Evolutionary conservation across 2,113 vertebrate species (phyloP).

Genomic region (Lophura nycthemera): DNA sequence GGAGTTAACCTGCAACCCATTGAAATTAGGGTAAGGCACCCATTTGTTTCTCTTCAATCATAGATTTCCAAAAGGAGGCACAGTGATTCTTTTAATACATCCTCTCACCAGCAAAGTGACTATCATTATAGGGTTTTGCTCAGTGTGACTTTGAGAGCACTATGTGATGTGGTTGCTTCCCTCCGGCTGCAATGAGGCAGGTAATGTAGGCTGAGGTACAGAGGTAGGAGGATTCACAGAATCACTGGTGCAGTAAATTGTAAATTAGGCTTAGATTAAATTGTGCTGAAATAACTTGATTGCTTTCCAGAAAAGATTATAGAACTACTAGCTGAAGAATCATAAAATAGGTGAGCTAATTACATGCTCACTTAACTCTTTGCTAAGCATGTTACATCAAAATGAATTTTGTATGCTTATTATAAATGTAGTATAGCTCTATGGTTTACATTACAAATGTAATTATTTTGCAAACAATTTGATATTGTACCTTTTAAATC

Average conservation of each 20-base stretch:
- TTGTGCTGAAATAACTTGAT: not conserved
- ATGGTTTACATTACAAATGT: not conserved
- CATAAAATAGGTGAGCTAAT: conserved; percentile 11
- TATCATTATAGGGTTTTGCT: not conserved
- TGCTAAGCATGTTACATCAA: not conserved
- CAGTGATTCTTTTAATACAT: not conserved
- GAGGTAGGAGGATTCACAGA: not conserved
- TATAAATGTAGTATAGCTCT: not conserved
- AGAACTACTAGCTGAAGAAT: not conserved
- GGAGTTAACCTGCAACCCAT: not conserved
- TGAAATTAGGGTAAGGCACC: not conserved
- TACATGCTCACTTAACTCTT: conserved; percentile 1
- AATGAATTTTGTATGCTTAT: not conserved
- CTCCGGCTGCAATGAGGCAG: not conserved
- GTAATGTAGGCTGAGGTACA: not conserved
- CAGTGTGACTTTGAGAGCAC: not conserved
- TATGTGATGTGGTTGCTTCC: not conserved
- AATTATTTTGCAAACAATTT: not conserved
- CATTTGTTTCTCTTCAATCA: not conserved
- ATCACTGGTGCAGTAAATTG: not conserved
- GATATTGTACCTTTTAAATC: not conserved
- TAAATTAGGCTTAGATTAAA: not conserved
- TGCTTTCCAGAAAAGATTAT: not conserved
- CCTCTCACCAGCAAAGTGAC: not conserved
- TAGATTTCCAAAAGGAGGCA: not conserved